These are phyloP conservation scores for Bombylius major DNA, from an alignment of 2,888 invertebrate genomes.

Conservation along the genomic window DNA sequence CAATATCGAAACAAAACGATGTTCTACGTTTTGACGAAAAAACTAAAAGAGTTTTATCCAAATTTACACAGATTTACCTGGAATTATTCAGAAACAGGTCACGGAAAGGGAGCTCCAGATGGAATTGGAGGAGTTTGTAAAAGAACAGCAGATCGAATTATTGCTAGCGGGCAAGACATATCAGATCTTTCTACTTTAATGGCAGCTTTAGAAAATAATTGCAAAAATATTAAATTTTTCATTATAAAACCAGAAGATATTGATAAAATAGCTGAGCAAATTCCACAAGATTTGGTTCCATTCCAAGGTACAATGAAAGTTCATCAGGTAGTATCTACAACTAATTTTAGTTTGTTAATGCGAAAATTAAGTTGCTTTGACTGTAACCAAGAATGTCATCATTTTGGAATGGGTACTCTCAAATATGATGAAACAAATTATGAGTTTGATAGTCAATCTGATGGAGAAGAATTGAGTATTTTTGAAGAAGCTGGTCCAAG, in stretches of 20 bases:
- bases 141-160: background rate
- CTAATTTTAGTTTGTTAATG: background rate
- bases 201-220: background rate
- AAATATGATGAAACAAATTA: too few relatives aligned
- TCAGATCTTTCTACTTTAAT: background rate
- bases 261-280: background rate
- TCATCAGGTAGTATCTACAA: too few relatives aligned
- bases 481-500: too few relatives aligned
- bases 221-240: background rate
- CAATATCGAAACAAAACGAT: slow-evolving; percentile 2
- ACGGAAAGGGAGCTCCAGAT: slow-evolving; percentile 5
- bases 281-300: background rate
- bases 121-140: slow-evolving; percentile 4
- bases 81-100: slow-evolving; percentile 2
- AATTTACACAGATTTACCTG: background rate
- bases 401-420: background rate
- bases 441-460: too few relatives aligned
- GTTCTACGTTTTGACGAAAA: background rate
- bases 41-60: background rate
- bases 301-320: too few relatives aligned
- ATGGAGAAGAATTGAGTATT: too few relatives aligned
- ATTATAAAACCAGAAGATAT: background rate
- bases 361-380: background rate
- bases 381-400: background rate
- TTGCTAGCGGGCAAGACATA: background rate